These are phyloP conservation scores for Halcyon senegalensis DNA, from an alignment of 2,113 vertebrate genomes.

Conservation along the genomic window DNA sequence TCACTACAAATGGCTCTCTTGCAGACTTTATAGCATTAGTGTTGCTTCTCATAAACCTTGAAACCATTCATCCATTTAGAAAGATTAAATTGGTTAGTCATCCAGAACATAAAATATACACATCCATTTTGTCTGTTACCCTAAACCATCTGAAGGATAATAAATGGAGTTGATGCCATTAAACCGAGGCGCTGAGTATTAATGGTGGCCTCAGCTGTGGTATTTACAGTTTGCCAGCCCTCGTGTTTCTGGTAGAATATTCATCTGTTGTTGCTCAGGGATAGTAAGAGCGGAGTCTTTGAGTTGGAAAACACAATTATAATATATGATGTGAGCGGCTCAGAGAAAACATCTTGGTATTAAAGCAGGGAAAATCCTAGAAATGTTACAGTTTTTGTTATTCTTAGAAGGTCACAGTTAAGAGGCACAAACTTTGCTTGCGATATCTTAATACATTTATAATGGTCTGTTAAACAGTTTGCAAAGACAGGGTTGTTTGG, in stretches of 20 bases:
- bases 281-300: not conserved
- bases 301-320: not conserved
- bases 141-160: constrained; percentile 25
- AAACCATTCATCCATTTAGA: constrained; percentile 66
- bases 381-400: not conserved
- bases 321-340: constrained; percentile 17
- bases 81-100: constrained; percentile 69
- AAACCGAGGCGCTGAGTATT: not conserved
- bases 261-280: constrained; percentile 33
- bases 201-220: constrained; percentile 13
- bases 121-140: constrained; percentile 58
- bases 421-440: not conserved
- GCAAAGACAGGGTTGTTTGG: not conserved
- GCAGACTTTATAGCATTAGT: constrained; percentile 65
- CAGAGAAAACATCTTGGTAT: constrained; percentile 12
- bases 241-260: not conserved
- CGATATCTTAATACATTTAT: not conserved
- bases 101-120: constrained; percentile 59
- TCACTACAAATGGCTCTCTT: constrained; percentile 61
- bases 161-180: constrained; percentile 22
- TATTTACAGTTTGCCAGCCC: constrained; percentile 19
- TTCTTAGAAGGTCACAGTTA: constrained; percentile 5
- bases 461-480: not conserved
- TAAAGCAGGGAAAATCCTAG: not conserved
- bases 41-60: constrained; percentile 64